Base-by-base conservation (phyloP, 2,113 vertebrate genomes). In the Peucedramus taeniatus region DNA sequence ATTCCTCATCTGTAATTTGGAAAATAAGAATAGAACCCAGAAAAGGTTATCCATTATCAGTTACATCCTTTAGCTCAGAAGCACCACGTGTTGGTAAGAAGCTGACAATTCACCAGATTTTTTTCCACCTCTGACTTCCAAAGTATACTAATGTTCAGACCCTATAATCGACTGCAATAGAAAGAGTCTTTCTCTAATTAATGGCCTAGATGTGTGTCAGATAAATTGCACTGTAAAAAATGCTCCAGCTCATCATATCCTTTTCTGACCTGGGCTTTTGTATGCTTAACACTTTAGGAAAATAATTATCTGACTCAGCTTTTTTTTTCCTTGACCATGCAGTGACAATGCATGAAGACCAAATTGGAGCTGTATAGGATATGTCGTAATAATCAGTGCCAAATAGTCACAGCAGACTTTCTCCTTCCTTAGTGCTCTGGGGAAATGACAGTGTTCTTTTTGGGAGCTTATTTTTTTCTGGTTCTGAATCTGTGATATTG, bases 21-120 rank as follows among this genome's bases (percentile, higher is more conserved):
- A 79, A 96, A 93, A 86, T 92, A 93, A 95, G 35, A 60, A 87
- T 45, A 91, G 72, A 94, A 92, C 57, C 53, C 28, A 95, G 76
- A 88, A 93, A 92, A 96, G 72, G 76, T 87, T 97, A 94, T 70
- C 66, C 64, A 74, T 78, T 95, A 93, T 94, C 79, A 80, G 78
- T 75, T 94, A 88, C 68, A 80, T 83, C 57, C 39, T 92, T 88
- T 87, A 80, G 37, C 51, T 80, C 49, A 68, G 65, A 89, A 90
- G 59, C 35, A 75, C 57, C 68, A 66, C 60, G 19, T 26, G 54
- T 54, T 90, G 53, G 69, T 35, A 87, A 77, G 68, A 90, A 84
- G 44, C 37, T 90, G 64, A 63, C 42, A 93, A 70, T 82, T 83
- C 28, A 61, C 42, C 28, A 61, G 42, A 75, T 81, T 26, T 59